Conservation (phyloP, 2,797 vertebrate genomes). For the Enteromius thamalakanensis region DNA sequence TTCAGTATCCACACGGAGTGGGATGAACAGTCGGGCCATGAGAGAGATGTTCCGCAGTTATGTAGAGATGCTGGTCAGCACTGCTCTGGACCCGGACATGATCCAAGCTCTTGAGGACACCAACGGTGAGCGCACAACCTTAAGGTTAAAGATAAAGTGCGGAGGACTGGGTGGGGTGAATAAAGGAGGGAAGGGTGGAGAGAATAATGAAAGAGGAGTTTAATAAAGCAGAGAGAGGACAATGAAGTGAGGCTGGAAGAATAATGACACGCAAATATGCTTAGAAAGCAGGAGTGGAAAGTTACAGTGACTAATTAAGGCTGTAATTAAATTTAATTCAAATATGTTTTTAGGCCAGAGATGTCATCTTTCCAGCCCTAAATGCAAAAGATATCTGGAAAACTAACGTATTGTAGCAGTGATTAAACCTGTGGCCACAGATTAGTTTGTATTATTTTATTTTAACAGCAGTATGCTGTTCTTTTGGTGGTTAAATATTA, state of each 20-base stretch:
- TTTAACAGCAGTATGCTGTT: background rate
- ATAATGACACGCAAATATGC: background rate
- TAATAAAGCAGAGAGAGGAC: slow-evolving; percentile 15
- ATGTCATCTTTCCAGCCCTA: background rate
- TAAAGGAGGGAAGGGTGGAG: background rate
- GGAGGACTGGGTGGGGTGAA: slow-evolving; percentile 3
- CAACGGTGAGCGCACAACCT: slow-evolving; percentile 76
- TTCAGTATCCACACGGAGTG: slow-evolving; percentile 77
- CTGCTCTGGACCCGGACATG: slow-evolving; percentile 92
- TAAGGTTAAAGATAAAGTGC: background rate
- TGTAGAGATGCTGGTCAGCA: slow-evolving; percentile 94
- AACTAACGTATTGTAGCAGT: background rate
- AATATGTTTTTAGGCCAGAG: background rate
- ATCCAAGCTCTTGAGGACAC: slow-evolving; percentile 94
- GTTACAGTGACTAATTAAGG: background rate
- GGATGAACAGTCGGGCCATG: slow-evolving; percentile 90
- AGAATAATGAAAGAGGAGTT: background rate
- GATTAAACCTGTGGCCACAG: background rate
- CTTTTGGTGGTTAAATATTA: background rate
- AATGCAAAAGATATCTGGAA: background rate
- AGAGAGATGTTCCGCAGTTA: slow-evolving; percentile 96
- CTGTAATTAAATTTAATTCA: background rate
- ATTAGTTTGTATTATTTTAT: background rate
- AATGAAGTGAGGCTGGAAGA: background rate
- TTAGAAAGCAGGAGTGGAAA: background rate